phyloP scores from a whole-genome alignment of 1,140 invertebrate species.

The Pollicipes pollicipes region DNA sequence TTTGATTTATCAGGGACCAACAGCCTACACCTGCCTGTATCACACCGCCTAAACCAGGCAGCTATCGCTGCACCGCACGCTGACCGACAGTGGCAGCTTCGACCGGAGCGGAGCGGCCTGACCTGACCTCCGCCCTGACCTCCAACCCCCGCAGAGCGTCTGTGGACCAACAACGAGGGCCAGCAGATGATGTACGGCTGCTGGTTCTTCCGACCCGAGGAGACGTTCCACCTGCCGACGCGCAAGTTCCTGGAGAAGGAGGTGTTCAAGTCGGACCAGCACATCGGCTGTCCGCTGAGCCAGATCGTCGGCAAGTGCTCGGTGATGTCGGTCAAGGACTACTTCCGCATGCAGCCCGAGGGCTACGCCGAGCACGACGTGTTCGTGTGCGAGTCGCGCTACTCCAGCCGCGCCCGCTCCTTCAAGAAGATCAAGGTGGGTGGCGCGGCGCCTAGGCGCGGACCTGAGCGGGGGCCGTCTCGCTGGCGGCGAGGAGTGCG shows the following conservation, averaged over 20 bases:
- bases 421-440: conserved; percentile 87
- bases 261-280: conserved; percentile 83
- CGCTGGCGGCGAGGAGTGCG: too few species aligned
- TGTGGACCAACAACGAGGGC: conserved; percentile 54
- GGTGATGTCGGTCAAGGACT: conserved; percentile 88
- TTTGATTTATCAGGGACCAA: too few species aligned
- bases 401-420: conserved; percentile 59
- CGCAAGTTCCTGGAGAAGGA: conserved; percentile 73
- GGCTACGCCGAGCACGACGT: conserved; percentile 83
- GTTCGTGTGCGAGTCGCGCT: conserved; percentile 91
- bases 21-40: too few species aligned
- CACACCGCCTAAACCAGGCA: too few species aligned
- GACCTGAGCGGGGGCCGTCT: too few species aligned
- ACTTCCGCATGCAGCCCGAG: conserved; percentile 73
- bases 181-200: conserved; percentile 79
- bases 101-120: too few species aligned
- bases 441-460: too few species aligned
- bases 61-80: too few species aligned
- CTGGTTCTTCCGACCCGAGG: conserved; percentile 61
- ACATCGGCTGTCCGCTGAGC: conserved; percentile 60
- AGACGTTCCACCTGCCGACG: conserved; percentile 88
- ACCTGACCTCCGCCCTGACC: too few species aligned
- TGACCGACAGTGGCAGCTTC: too few species aligned
- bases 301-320: conserved; percentile 82
- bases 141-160: conserved; percentile 11